Evolutionary conservation across 2,797 vertebrate genomes (phyloP).

Genomic region (Fistularia tabacaria): DNA sequence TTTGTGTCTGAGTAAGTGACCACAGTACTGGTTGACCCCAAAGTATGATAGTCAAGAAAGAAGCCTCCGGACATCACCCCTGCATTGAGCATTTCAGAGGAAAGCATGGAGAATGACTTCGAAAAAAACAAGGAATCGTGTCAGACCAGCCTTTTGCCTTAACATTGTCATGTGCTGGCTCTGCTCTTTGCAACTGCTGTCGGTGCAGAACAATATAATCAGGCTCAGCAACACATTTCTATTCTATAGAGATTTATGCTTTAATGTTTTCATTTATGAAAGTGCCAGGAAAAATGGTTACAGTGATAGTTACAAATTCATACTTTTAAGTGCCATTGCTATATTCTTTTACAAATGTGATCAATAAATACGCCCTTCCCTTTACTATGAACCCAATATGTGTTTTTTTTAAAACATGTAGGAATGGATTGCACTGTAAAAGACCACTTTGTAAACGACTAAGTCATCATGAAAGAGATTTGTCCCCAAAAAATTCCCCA

Average conservation of each 20-base stretch:
- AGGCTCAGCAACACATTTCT: not conserved
- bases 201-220: not conserved
- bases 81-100: constrained; percentile 16
- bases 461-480: too few species aligned
- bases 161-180: too few species aligned
- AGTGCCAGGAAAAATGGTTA: not conserved
- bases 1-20: constrained; percentile 6
- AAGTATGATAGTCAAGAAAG: constrained; percentile 5
- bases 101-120: constrained; percentile 11
- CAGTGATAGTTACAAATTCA: too few species aligned
- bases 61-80: constrained; percentile 14
- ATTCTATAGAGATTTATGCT: not conserved
- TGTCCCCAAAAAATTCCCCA: too few species aligned
- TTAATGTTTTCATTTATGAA: too few species aligned
- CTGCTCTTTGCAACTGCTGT: not conserved
- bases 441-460: too few species aligned
- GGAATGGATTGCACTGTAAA: too few species aligned
- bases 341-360: too few species aligned
- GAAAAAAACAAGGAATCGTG: constrained; percentile 16
- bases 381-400: too few species aligned
- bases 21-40: constrained; percentile 17
- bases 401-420: too few species aligned
- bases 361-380: too few species aligned
- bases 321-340: too few species aligned
- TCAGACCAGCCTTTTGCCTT: not conserved